These are phyloP conservation scores for Dysidea cf. avara DNA, from an alignment of 37 sponge, comb jelly and placozoan genomes.

Conservation along the genomic window DNA sequence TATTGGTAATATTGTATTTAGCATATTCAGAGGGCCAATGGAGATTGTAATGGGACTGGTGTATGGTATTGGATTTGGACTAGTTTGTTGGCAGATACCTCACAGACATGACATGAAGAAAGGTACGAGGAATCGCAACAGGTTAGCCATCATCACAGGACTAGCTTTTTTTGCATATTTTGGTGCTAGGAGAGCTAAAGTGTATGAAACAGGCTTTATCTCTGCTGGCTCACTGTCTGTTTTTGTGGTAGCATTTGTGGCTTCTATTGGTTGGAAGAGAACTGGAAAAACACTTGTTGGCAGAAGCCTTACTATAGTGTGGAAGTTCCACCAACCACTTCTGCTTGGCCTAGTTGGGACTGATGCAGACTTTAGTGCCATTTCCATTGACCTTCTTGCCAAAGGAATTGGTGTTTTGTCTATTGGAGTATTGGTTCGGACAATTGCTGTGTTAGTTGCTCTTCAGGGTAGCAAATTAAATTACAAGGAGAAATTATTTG, in stretches of 20 bases:
- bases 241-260: constrained; percentile 68
- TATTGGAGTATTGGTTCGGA: constrained; percentile 55
- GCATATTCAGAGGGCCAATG: constrained; percentile 78
- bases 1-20: constrained; percentile 60
- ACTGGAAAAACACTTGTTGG: constrained; percentile 52
- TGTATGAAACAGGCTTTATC: constrained; percentile 71
- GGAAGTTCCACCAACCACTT: constrained; percentile 86
- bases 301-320: constrained; percentile 53
- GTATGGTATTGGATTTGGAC: constrained; percentile 71
- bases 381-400: constrained; percentile 52
- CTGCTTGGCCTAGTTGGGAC: constrained; percentile 92
- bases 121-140: constrained; percentile 48
- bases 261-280: constrained; percentile 52
- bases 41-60: constrained; percentile 77
- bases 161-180: constrained; percentile 73
- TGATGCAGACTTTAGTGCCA: constrained; percentile 53
- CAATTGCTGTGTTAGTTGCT: constrained; percentile 38
- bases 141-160: constrained; percentile 57
- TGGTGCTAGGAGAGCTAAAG: constrained; percentile 52
- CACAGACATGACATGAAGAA: constrained; percentile 59
- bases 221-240: constrained; percentile 83
- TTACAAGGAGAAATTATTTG: constrained; percentile 48
- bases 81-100: constrained; percentile 81
- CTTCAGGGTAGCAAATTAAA: constrained; percentile 26
- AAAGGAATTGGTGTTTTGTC: constrained; percentile 52